Evolutionary conservation across 2,113 vertebrate genomes (phyloP).

Genomic region (Rhea americana): DNA sequence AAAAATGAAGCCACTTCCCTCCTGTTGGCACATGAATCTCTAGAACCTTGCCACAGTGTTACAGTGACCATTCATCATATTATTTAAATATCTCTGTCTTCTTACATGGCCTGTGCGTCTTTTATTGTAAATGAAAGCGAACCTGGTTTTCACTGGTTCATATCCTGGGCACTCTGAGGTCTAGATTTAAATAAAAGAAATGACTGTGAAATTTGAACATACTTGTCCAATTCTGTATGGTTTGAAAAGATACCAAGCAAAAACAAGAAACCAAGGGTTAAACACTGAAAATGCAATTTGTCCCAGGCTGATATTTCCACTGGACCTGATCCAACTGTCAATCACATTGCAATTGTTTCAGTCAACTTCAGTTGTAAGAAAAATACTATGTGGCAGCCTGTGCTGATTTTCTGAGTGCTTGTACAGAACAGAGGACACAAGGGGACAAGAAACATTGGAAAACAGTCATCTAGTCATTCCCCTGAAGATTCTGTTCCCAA

Average conservation of each 20-base stretch:
- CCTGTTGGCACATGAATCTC: rapidly evolving
- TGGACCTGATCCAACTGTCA: background rate
- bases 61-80: rapidly evolving
- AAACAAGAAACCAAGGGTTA: background rate
- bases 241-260: background rate
- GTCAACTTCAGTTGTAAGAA: background rate
- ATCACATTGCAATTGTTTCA: background rate
- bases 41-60: background rate
- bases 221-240: background rate
- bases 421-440: background rate
- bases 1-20: background rate
- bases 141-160: background rate
- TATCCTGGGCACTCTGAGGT: background rate
- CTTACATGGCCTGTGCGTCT: background rate
- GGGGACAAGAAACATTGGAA: background rate
- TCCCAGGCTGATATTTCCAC: background rate
- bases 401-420: background rate
- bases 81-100: background rate
- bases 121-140: background rate
- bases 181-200: background rate
- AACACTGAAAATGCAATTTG: background rate
- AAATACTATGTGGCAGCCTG: rapidly evolving
- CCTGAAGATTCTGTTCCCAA: background rate
- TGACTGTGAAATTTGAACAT: background rate
- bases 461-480: background rate